Percentiles rank a stretch among this genome's conserved stretches.
Evolutionary conservation across 37 sponge, comb jelly and placozoan genomes (phyloP).

Genomic region (Crambe crambe): DNA sequence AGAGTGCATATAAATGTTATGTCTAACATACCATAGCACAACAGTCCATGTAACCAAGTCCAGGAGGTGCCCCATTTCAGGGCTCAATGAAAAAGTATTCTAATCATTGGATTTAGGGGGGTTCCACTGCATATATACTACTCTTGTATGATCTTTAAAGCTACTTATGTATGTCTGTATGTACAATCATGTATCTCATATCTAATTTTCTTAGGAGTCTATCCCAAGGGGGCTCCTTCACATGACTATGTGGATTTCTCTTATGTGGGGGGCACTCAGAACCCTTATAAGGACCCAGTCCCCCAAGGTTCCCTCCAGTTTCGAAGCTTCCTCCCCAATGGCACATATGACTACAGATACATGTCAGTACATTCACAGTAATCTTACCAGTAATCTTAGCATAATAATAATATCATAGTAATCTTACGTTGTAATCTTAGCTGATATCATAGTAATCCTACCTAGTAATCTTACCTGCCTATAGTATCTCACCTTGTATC

Average conservation of each 20-base stretch:
- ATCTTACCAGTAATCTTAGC: neutral
- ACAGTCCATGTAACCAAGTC: too few relatives aligned
- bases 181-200: too few relatives aligned
- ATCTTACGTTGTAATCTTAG: neutral
- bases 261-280: slow-evolving; percentile 75
- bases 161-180: too few relatives aligned
- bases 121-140: too few relatives aligned
- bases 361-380: slow-evolving; percentile 19
- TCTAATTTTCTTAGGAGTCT: slow-evolving; percentile 37
- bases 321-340: slow-evolving; percentile 36
- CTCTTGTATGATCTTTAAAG: too few relatives aligned
- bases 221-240: slow-evolving; percentile 33
- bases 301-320: slow-evolving; percentile 53
- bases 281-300: slow-evolving; percentile 61
- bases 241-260: slow-evolving; percentile 58
- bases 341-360: slow-evolving; percentile 56
- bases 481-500: neutral
- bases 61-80: too few relatives aligned
- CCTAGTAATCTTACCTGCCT: neutral
- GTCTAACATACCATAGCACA: too few relatives aligned
- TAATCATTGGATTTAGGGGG: too few relatives aligned
- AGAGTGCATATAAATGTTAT: too few relatives aligned
- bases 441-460: neutral
- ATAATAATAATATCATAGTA: too few relatives aligned
- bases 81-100: too few relatives aligned